Base-by-base conservation (phyloP, 2,797 vertebrate species). In the Calcarius lapponicus region DNA sequence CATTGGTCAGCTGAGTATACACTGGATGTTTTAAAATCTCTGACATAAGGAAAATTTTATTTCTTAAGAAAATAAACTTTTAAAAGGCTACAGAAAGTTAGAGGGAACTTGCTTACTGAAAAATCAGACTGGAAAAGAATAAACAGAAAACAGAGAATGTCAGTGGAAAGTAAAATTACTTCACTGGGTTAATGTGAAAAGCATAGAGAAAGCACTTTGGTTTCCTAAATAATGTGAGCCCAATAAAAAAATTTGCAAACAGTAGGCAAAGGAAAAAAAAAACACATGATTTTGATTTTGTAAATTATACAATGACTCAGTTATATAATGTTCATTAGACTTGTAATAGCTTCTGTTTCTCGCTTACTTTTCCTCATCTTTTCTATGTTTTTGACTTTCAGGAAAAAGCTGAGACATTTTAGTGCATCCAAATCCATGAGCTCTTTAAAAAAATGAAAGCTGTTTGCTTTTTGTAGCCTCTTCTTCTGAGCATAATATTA, bases 221-320 rank as follows among this genome's bases (percentile, higher is more conserved):
- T 71, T 94, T 91, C 48, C 66, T 40, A 40, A 95, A 74, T 90
- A 84, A 76, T 45, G 14, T 48, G 28, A 88, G 51, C 47, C 31
- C 42, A 45, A 73, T 31, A 29, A 36, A 72, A 82, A 26, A 74
- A 73, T 1, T 48, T 79, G 70, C n/a, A 47, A 76, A 80, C 6
- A 45, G 34, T 67, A 71, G 11, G 42, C 38, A 91, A 87, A 89
- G 29, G 57, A 89, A 92, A 84, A 10, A 10, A 87, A 89, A 61
- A 13, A 40, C 88, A 92, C 36, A 74, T 54, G 74, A 95, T 85
- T 91, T 92, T 89, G 61, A 80, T 94, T 94, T 90, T 82, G 20
- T 76, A 80, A 96, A 92, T 82, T 78, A 71, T 57, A 87, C 64
- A 71, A 80, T 87, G 45, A 85, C 47, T 94, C 79, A 73, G 72